phyloP scores from a whole-genome alignment of 1,140 invertebrate species.

The Drosophila watanabei region DNA sequence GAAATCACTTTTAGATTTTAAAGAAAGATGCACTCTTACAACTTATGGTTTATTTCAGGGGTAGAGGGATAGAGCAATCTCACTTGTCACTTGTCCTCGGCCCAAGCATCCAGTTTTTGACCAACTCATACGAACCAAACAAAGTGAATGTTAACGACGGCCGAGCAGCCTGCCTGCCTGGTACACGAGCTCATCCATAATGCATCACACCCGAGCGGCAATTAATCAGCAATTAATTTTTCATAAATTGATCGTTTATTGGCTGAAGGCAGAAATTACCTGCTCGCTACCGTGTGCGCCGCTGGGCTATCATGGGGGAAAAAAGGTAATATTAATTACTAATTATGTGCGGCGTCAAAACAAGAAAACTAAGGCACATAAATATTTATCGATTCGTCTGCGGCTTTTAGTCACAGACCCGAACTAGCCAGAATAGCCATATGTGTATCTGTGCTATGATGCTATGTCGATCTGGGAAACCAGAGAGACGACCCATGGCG shows the following conservation, averaged over 20 bases:
- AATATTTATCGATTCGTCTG: slow-evolving; percentile 72
- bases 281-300: slow-evolving; percentile 62
- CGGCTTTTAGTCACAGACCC: slow-evolving; percentile 23
- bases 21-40: too few relatives aligned
- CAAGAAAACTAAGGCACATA: slow-evolving; percentile 71
- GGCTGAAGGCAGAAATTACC: slow-evolving; percentile 44
- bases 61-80: not conserved
- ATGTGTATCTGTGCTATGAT: not conserved
- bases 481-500: slow-evolving; percentile 10
- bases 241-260: slow-evolving; percentile 51
- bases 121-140: slow-evolving; percentile 5
- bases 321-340: slow-evolving; percentile 63
- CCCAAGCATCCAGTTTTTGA: slow-evolving; percentile 10
- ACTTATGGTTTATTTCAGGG: too few relatives aligned
- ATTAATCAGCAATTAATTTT: slow-evolving; percentile 81
- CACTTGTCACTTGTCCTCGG: slow-evolving; percentile 4
- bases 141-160: slow-evolving; percentile 43
- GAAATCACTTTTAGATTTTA: too few relatives aligned
- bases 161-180: not conserved
- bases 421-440: slow-evolving; percentile 15
- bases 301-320: slow-evolving; percentile 17
- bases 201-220: slow-evolving; percentile 48
- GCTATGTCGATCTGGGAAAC: not conserved
- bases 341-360: slow-evolving; percentile 79
- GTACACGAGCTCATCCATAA: slow-evolving; percentile 35